Percentiles rank a stretch among this genome's conserved stretches.
phyloP scores from a whole-genome alignment of 1,140 invertebrate genomes.

The Antheraea pernyi region DNA sequence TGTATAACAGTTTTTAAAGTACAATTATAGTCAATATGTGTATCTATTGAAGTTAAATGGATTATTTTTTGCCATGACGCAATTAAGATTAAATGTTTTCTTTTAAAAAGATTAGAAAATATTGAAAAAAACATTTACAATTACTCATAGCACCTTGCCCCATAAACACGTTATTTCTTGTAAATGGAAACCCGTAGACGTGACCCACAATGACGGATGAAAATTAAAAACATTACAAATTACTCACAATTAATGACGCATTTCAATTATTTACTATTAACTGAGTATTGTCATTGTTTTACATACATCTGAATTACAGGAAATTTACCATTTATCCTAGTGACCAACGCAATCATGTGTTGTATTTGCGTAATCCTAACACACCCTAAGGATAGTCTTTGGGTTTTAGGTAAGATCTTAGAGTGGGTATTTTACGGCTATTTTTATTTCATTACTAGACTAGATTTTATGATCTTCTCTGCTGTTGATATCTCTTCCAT shows the following conservation, averaged over 20 bases:
- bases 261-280: background rate
- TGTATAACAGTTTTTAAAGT: background rate
- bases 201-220: background rate
- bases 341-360: background rate
- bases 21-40: background rate
- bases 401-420: no score
- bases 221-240: constrained; percentile 2
- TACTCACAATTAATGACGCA: constrained; percentile 1
- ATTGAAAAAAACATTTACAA: background rate
- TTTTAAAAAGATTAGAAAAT: background rate
- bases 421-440: no score
- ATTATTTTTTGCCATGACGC: background rate
- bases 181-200: background rate
- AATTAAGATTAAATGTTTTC: background rate
- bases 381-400: background rate
- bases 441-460: no score
- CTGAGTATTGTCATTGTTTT: background rate
- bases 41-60: no score
- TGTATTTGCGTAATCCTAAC: background rate
- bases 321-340: background rate
- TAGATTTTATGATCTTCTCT: no score
- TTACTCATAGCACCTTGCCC: background rate
- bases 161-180: background rate
- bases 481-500: no score
- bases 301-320: background rate